These are phyloP conservation scores for Poecile atricapillus DNA, from an alignment of 2,113 vertebrate genomes.

Conservation along the genomic window DNA sequence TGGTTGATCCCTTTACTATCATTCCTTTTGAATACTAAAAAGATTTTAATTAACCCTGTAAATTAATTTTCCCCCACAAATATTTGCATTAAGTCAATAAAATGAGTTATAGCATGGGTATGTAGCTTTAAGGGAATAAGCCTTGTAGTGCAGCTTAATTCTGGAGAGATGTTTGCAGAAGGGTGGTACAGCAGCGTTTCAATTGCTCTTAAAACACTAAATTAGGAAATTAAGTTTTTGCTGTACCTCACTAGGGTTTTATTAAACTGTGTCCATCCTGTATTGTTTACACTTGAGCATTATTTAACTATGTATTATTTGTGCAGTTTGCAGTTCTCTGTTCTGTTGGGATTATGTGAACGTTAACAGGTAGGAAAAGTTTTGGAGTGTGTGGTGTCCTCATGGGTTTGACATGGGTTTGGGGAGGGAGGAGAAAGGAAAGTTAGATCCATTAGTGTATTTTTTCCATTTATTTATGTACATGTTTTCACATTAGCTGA, in stretches of 20 bases:
- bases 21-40: constrained; percentile 13
- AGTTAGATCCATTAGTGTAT: background rate
- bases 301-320: background rate
- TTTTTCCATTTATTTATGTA: background rate
- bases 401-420: background rate
- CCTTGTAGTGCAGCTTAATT: background rate
- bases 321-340: background rate
- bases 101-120: constrained; percentile 23
- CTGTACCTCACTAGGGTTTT: constrained; percentile 12
- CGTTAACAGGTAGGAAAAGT: background rate
- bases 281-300: constrained; percentile 12
- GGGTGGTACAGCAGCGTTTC: background rate
- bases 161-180: background rate
- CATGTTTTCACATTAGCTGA: background rate
- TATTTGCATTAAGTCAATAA: background rate
- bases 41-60: constrained; percentile 46
- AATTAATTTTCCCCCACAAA: constrained; percentile 17
- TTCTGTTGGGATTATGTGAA: background rate
- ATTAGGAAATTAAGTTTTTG: background rate
- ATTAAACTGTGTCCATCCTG: background rate
- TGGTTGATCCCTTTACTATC: background rate
- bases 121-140: constrained; percentile 34
- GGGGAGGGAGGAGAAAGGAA: background rate
- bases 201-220: constrained; percentile 10
- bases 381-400: background rate